Base-by-base conservation (phyloP, 2,113 vertebrate genomes). In the Camelus bactrianus region DNA sequence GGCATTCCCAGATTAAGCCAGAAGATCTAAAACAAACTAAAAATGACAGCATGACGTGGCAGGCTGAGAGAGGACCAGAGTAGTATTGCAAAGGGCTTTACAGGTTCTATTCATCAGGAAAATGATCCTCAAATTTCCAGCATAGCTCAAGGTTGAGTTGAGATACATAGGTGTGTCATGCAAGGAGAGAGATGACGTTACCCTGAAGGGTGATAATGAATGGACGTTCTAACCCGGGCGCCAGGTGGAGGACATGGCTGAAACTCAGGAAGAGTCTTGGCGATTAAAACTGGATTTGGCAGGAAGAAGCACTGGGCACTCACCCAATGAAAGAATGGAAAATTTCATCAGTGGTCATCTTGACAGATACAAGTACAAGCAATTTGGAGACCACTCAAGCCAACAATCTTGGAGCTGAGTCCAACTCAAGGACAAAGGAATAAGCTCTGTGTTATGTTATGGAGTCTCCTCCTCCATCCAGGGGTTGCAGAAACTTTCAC, bases 341-440 rank as follows among this genome's bases (percentile, higher is more conserved):
- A 87, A 60, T 87, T 87, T 95, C 88, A 67, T 88, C 87, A 72
- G 58, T 80, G 46, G 30, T 58, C 90, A 54, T 87, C 69, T 54
- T 83, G 92, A 96, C 83, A 92, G 50, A 54, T n/a, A 56, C 17
- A 93, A 83, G 32, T 42, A 28, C 32, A 89, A 85, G 22, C 12
- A 5, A 92, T 89, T 75, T 84, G 81, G 38, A 82, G 64, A 64
- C 4, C 10, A 87, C 76, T 79, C 48, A 82, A 83, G n/a, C 38
- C 69, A 88, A 62, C 22, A 60, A 0, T 46, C 38, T 60, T 28
- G 62, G 8, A 58, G 22, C 17, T 20, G 38, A 91, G 38, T 67
- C 56, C 76, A 93, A 22, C 48, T 52, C 62, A 91, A 96, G 76
- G 91, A 75, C 70, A 80, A 58, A 79, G 32, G 30, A 2, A 62